Base-by-base conservation (phyloP, 2,797 vertebrate species). In the Typhlichthys subterraneus region DNA sequence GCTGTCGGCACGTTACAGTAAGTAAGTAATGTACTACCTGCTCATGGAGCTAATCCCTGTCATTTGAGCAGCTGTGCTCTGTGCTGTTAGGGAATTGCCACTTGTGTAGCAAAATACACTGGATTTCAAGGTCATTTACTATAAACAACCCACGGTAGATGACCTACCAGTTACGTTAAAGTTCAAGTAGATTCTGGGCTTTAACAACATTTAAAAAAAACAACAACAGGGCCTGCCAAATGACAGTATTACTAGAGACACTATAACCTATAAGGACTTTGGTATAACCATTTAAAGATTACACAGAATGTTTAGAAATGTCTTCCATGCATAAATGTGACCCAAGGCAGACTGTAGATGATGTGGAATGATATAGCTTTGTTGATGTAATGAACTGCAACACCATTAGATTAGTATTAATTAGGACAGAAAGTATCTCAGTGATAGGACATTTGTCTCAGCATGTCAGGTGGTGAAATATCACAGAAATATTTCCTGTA, bases 391-490 rank as follows among this genome's bases (percentile, higher is more conserved):
- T 59, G 76, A 73, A 57, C 59, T 69, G 68, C 56, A 38, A 29
- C 67, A 73, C 72, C 66, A 60, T 74, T 61, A 61, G 68, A 54
- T 2, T 4, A 42, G 9, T 54, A 67, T 51, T 74, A 85, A 79
- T 77, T 69, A 82, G 57, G 57, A 67, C 60, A 7, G 63, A 53
- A 82, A 81, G 67, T 80, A 73, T 72, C 72, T 69, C 78, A 72
- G 2, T 15, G 69, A 57, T 57, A 58, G 14, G 65, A n/a, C 73
- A 42, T 49, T 19, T 33, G 9, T 66, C 56, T 59, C 7, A 19
- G 66, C 61, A 52, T 38, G 53, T 13, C 12, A 66, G 14, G 8
- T 38, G 5, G 33, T 5, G 4, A 38, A 38, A 38, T 38, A 8
- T 38, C 33, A 38, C 33, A 38, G 33, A 38, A 38, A 38, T 38